These are phyloP conservation scores for Beaufortia kweichowensis DNA, from an alignment of 2,113 vertebrate genomes.

Conservation along the genomic window DNA sequence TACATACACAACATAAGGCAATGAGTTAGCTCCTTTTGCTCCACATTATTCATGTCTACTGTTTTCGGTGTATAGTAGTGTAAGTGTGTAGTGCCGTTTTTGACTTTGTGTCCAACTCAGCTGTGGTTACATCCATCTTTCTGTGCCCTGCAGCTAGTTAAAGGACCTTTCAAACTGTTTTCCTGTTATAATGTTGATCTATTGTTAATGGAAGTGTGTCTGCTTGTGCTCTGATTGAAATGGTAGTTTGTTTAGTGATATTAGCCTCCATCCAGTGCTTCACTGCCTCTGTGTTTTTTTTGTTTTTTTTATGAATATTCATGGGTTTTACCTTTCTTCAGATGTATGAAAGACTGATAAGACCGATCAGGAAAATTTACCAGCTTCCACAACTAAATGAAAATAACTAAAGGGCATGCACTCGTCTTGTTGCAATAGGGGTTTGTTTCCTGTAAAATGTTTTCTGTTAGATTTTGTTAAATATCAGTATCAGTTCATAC, in stretches of 20 bases:
- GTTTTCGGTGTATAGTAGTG: not conserved
- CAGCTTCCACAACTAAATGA: not conserved
- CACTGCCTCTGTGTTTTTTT: not conserved
- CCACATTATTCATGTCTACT: not conserved
- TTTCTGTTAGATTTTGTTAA: too few species aligned
- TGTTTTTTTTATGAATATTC: slow-evolving; percentile 5
- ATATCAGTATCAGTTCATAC: too few species aligned
- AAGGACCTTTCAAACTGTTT: slow-evolving; percentile 19
- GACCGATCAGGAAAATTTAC: not conserved
- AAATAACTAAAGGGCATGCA: too few species aligned
- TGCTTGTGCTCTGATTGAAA: slow-evolving; percentile 5
- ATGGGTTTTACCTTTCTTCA: not conserved
- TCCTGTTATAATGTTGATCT: slow-evolving; percentile 47
- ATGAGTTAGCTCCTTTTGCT: not conserved
- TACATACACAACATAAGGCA: slow-evolving; percentile 17
- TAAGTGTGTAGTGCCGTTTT: not conserved
- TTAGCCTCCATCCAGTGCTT: not conserved
- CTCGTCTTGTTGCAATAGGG: too few species aligned
- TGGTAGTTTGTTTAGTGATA: slow-evolving; percentile 32
- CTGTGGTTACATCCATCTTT: not conserved
- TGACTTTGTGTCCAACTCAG: slow-evolving; percentile 1
- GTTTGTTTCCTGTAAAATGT: too few species aligned
- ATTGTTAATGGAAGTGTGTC: not conserved
- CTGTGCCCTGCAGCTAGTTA: not conserved
- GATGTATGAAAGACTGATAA: not conserved